Base-by-base conservation (phyloP, 2,888 invertebrate genomes). In the Belgica antarctica region DNA sequence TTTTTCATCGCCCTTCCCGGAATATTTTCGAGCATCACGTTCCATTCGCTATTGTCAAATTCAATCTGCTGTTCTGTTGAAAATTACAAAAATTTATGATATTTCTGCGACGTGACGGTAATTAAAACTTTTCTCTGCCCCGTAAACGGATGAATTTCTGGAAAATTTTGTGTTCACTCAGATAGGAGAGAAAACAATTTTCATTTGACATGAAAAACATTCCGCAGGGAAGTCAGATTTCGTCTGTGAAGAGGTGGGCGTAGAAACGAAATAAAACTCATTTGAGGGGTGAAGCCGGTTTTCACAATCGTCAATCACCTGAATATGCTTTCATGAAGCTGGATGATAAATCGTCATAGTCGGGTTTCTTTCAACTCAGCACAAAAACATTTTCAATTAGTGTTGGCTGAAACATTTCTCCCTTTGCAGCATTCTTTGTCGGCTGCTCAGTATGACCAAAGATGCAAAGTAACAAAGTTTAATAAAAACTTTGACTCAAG, bases 71-170 rank as follows among this genome's bases (percentile, higher is more conserved):
- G 22, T 34, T 34, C 31, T 31, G 27, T 17, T 52, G 46, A 65
- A 65, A 65, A 65, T 65, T 65, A 65, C 52, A 68, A 34, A 52
- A 68, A 68, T 34, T 68, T 68, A 68, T 68, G 68, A 68, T 68
- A 68, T 68, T 68, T 68, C 15, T 31, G 12, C 47, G 31, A 68
- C 68, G 68, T 68, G 68, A 57, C 25, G 47, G 68, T 68, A 68
- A 68, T 68, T 68, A 68, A 52, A 57, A 47, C 34, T 59, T 27
- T 59, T 17, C 22, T 52, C 25, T 59, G n/a, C 52, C 52, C 24
- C 7, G 52, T 22, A 17, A 52, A 19, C 12, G 52, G 41, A 41
- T 24, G 22, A 52, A 52, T 24, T 15, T 24, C 22, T 34, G 34
- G 4, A 52, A 19, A 52, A 5, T 22, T 24, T 22, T 52, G 8